Conservation (phyloP, 2,113 vertebrate genomes). For the Pelusios castaneus region DNA sequence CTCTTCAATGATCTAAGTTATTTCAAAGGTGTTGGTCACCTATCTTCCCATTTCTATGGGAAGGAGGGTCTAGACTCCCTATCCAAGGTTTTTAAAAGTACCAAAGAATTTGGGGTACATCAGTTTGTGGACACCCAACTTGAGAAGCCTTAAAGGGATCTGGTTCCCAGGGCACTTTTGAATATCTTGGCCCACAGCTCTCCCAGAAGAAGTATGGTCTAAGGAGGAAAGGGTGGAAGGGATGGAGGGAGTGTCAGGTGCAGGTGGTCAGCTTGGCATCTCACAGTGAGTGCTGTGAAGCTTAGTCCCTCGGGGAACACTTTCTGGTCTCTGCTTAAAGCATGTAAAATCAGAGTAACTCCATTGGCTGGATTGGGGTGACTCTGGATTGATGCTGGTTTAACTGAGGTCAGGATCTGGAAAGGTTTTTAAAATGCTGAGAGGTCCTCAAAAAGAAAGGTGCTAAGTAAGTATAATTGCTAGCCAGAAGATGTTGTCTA, state of each 20-base stretch:
- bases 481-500: accelerated
- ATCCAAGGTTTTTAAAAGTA: not conserved
- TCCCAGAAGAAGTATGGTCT: not conserved
- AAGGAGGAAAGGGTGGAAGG: not conserved
- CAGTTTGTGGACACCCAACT: not conserved
- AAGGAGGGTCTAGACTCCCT: not conserved
- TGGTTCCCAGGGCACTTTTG: not conserved
- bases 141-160: not conserved
- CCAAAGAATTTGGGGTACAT: not conserved
- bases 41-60: not conserved
- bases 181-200: not conserved
- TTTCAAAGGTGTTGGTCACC: constrained; percentile 65
- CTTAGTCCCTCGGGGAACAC: not conserved
- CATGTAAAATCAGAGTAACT: not conserved
- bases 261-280: accelerated
- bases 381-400: not conserved
- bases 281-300: not conserved
- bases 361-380: not conserved
- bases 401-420: not conserved
- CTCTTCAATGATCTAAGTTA: constrained; percentile 64
- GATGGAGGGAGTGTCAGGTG: not conserved
- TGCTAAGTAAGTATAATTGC: not conserved
- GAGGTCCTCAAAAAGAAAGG: not conserved
- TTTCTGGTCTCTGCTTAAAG: accelerated
- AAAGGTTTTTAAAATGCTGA: not conserved